Percentiles rank a stretch among this genome's conserved stretches.
Evolutionary conservation across 2,888 invertebrate species (phyloP).

Genomic region (Chalcis sispes): DNA sequence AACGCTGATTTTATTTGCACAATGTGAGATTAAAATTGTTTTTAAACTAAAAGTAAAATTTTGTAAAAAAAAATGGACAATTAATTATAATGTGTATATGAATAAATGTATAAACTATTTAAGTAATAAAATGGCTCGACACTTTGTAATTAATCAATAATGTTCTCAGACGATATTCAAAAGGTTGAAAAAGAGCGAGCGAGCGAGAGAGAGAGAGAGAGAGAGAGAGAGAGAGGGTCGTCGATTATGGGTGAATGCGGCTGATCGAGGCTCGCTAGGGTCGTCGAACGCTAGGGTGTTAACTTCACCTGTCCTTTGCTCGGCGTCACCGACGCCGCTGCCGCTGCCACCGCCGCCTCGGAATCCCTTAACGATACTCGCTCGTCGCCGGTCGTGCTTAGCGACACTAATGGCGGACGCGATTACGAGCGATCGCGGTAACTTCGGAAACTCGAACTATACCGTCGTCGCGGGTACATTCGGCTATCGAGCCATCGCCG

Average conservation of each 20-base stretch:
- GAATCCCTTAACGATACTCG: constrained; percentile 63
- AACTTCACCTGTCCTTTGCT: constrained; percentile 69
- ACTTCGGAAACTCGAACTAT: constrained; percentile 65
- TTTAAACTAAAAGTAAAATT: no score
- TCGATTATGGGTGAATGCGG: constrained; percentile 12
- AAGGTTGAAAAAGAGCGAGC: no score
- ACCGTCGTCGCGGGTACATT: no score
- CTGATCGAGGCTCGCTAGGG: constrained; percentile 49
- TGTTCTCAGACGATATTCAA: not conserved
- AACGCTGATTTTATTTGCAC: no score
- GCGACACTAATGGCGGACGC: constrained; percentile 68
- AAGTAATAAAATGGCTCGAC: no score
- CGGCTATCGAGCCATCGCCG: constrained; percentile 14
- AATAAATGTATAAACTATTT: no score
- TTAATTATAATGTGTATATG: no score
- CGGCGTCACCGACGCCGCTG: constrained; percentile 41
- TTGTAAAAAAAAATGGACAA: no score
- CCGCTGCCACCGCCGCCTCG: no score
- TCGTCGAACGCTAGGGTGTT: constrained; percentile 66
- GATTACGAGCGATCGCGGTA: constrained; percentile 67
- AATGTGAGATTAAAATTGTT: no score
- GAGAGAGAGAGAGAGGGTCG: not conserved
- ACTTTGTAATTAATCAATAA: constrained; percentile 16
- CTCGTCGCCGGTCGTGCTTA: constrained; percentile 55
- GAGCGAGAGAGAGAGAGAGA: no score